Percentiles rank a stretch among this genome's conserved stretches.
Conservation (phyloP, 2,797 vertebrate genomes). For the Betta splendens region DNA sequence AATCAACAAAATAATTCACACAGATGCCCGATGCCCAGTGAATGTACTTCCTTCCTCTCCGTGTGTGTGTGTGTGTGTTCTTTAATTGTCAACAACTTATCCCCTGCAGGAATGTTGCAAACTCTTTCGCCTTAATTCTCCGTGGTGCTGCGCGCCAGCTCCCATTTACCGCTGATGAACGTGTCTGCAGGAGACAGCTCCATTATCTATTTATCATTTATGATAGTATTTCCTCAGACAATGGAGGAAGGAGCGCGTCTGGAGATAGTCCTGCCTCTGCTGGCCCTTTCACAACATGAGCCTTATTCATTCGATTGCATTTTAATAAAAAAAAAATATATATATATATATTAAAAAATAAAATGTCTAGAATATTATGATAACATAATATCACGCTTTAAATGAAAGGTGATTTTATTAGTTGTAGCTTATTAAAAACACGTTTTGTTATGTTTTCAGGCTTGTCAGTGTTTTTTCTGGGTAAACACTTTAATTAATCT, state of each 20-base stretch:
- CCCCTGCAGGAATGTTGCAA: slow-evolving; percentile 78
- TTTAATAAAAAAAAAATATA: slow-evolving; percentile 33
- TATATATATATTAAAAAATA: slow-evolving; percentile 3
- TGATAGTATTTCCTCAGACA: slow-evolving; percentile 66
- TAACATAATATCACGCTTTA: background rate
- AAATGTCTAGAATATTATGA: background rate
- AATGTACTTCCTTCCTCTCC: slow-evolving; percentile 20
- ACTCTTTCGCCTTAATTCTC: slow-evolving; percentile 77
- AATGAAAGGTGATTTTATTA: background rate
- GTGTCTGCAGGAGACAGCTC: slow-evolving; percentile 75
- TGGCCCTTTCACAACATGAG: slow-evolving; percentile 38
- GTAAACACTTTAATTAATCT: slow-evolving; percentile 2
- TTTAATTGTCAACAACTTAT: slow-evolving; percentile 82
- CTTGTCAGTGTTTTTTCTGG: background rate
- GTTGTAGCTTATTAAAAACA: background rate
- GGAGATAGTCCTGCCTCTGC: slow-evolving; percentile 9
- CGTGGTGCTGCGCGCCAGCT: slow-evolving; percentile 70
- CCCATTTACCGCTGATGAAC: slow-evolving; percentile 75
- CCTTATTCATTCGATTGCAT: slow-evolving; percentile 29
- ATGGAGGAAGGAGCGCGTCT: slow-evolving; percentile 42
- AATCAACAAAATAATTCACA: slow-evolving; percentile 23
- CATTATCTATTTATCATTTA: slow-evolving; percentile 83
- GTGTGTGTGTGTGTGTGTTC: slow-evolving; percentile 45
- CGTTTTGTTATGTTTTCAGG: background rate
- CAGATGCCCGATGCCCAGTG: slow-evolving; percentile 15